Evolutionary conservation across 2,113 vertebrate species (phyloP), one percentile per base, ranked within the genome.

Genomic region (Phalacrocorax carbo): DNA sequence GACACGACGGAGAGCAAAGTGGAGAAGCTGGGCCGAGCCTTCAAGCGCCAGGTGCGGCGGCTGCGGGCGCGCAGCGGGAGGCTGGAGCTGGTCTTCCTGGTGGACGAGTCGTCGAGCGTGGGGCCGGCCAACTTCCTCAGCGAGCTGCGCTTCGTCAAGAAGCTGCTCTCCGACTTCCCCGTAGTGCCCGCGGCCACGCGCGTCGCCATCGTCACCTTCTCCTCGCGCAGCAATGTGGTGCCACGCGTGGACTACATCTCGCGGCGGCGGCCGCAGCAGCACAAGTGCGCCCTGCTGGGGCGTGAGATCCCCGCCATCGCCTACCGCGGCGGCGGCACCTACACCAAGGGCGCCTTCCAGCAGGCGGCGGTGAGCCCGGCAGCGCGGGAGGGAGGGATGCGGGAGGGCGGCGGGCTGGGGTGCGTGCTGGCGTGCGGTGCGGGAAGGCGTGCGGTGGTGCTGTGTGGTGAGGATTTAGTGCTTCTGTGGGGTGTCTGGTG

Each of bases 81-180:
- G 70, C 95, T 99, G 96, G 99, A 99, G 97, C 98, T 99, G 92
- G 99, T 99, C 46, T 99, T 99, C 97, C 98, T 99, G 94, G 99
- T 99, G 98, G 99, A 99, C 55, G 99, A 99, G 98, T 99, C 99
- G 54, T 99, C 99, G 88, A 99, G 99, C 80, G 99, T 99, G 93
- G 99, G 99, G 57, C 98, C 98, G 57, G 98, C 97, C 85, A 99
- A 99, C 98, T 99, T 99, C 97, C 98, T 98, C 93, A 99, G 98
- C 92, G 99, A 99, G 98, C 98, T 99, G 97, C 98, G 98, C 96
- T 99, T 99, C 89, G 98, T 99, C 22, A 98, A 98, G 90, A 99
- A 99, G 98, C 98, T 99, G 98, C 99, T 99, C 55, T 99, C 99
- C 8, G 99, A 99, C 98, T 99, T 99, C 96, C 99, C 99, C 1